Conservation (phyloP, 2,888 invertebrate species). For the Dromius quadrimaculatus region DNA sequence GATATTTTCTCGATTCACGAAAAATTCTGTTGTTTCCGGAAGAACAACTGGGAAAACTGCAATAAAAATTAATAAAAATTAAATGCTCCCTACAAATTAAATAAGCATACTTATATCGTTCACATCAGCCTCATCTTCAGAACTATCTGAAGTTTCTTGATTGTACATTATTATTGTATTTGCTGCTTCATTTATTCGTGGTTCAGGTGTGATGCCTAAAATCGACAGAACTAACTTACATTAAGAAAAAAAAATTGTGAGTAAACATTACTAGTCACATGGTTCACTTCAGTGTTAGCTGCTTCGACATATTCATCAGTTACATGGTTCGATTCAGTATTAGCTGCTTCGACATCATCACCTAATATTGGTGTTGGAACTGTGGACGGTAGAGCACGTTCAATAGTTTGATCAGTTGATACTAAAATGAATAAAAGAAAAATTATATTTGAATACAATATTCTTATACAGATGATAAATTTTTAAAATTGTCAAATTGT, state of each 20-base stretch:
- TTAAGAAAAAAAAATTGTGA: conserved; percentile 3
- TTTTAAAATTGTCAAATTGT: too few species aligned
- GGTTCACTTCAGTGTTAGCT: background rate
- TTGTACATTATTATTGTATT: conserved; percentile 2
- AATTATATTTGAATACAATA: too few species aligned
- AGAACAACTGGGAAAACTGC: conserved; percentile 9
- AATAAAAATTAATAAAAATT: conserved; percentile 8
- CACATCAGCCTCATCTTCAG: background rate
- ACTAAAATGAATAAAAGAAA: background rate
- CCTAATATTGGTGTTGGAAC: background rate
- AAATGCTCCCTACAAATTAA: background rate
- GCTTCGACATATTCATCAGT: background rate
- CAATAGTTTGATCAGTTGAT: conserved; percentile 15
- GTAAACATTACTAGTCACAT: conserved; percentile 9
- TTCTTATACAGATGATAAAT: too few species aligned
- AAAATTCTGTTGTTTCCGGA: conserved; percentile 1
- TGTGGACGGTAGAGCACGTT: conserved; percentile 5
- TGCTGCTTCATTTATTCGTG: too few species aligned
- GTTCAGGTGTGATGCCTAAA: background rate
- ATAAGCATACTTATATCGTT: conserved; percentile 7
- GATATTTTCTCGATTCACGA: conserved; percentile 6
- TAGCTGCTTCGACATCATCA: background rate
- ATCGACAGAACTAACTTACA: background rate
- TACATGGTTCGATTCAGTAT: conserved; percentile 3
- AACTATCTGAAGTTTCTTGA: background rate